Base-by-base conservation (phyloP, 2,888 invertebrate species). In the Papilio demoleus region DNA sequence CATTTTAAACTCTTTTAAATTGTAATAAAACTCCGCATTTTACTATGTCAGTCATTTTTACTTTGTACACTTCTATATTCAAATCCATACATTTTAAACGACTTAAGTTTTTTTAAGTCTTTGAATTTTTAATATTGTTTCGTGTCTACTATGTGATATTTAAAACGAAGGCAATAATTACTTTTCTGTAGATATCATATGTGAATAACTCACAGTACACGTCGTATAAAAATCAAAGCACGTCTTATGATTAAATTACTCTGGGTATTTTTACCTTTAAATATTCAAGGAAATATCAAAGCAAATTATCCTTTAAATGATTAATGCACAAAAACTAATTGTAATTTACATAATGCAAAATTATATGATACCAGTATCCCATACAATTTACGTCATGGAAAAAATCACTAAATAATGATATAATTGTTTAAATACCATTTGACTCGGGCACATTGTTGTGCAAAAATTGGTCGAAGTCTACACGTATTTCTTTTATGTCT, bases 1-100 rank as follows among this genome's bases (percentile, higher is more conserved):
- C 31, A 56, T 9, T 56, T 27, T 27, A n/a, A 27, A 53, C n/a
- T 53, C 27, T 53, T 56, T 56, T 17, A 31, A 27, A 31, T 53
- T n/a, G n/a, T n/a, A n/a, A 9, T 8, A 31, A 3, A 27, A 17
- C 31, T n/a, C 27, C 4, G 53, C 31, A 56, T n/a, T 31, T 56
- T 56, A 31, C 53, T 31, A 56, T 56, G 27, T 56, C 31, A 53
- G 9, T 19, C 17, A 17, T 17, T 45, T 45, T 45, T 45, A 45
- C 42, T 45, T 45, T 45, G 42, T 45, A 38, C 38, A 38, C 38
- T 9, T 0, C 2, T 45, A 19, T 19, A 9, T 14, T 40, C 40
- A 1, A 40, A 6, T 8, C 3, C 17, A 5, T 42, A 17, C 5
- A 42, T n/a, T 17, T 42, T 42, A 42, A 40, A 42, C 42, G 17